These are phyloP conservation scores for Lasioglossum figueresi DNA, from an alignment of 2,888 invertebrate genomes.

Conservation along the genomic window DNA sequence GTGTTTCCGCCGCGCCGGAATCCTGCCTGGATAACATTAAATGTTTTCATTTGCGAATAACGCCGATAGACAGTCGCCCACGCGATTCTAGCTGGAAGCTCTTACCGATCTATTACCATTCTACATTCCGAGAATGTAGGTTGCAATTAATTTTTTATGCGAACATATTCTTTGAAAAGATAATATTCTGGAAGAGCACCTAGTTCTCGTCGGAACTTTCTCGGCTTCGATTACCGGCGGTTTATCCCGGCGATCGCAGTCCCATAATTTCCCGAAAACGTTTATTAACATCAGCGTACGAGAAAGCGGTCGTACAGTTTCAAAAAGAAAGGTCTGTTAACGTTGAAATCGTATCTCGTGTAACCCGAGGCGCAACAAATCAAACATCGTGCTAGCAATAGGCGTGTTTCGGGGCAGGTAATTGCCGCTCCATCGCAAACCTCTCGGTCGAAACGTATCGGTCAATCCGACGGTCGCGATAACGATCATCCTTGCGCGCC, in stretches of 20 bases:
- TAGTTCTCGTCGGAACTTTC: neutral
- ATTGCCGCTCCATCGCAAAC: constrained; percentile 34
- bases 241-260: neutral
- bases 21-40: neutral
- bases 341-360: constrained; percentile 18
- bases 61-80: neutral
- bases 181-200: too few species aligned
- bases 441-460: constrained; percentile 38
- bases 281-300: neutral
- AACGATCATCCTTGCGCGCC: constrained; percentile 51
- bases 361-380: constrained; percentile 50
- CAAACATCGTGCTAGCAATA: constrained; percentile 20
- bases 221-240: neutral
- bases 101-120: neutral
- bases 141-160: neutral
- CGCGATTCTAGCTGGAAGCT: neutral
- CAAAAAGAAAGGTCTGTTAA: neutral
- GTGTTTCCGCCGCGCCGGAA: neutral
- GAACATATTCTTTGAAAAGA: too few species aligned
- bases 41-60: neutral
- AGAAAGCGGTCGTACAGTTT: neutral
- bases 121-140: neutral
- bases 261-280: constrained; percentile 12
- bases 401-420: constrained; percentile 31
- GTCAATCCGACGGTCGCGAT: constrained; percentile 30